Percentiles rank a stretch among this genome's conserved stretches.
phyloP scores from a whole-genome alignment of 2,888 invertebrate genomes.

The Operophtera brumata region DNA sequence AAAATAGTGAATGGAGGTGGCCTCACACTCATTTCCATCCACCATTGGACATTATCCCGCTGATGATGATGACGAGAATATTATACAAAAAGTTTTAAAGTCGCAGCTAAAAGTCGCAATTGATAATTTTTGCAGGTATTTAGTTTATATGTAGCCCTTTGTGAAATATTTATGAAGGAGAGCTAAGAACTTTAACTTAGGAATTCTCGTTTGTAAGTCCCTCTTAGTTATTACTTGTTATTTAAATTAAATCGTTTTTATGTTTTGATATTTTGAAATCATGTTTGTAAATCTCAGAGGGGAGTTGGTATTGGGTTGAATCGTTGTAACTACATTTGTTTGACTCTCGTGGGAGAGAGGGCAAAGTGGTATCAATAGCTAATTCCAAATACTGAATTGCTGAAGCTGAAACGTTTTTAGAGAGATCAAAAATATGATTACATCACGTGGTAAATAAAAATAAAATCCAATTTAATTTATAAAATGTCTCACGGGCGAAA shows the following conservation, averaged over 20 bases:
- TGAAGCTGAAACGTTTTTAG: constrained; percentile 1
- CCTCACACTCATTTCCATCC: too few species aligned
- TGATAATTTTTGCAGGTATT: neutral
- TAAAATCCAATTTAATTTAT: constrained; percentile 5
- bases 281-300: neutral
- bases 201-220: constrained; percentile 26
- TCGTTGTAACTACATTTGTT: neutral
- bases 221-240: constrained; percentile 22
- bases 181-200: constrained; percentile 29
- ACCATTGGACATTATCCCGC: too few species aligned
- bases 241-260: constrained; percentile 1
- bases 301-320: neutral
- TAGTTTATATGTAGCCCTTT: constrained; percentile 27
- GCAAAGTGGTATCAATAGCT: constrained; percentile 6
- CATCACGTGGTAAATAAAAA: constrained; percentile 15
- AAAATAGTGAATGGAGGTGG: too few species aligned
- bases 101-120: neutral
- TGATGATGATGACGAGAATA: too few species aligned
- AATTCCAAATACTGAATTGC: neutral
- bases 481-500: neutral
- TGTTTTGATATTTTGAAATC: constrained; percentile 1
- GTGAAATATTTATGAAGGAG: constrained; percentile 34
- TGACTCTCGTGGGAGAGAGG: neutral
- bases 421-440: constrained; percentile 2
- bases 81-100: too few species aligned